A percentile compares a stretch with the other conserved stretches of the same genome.
Conservation (phyloP, 2,113 vertebrate species). For the Bubalus kerabau region DNA sequence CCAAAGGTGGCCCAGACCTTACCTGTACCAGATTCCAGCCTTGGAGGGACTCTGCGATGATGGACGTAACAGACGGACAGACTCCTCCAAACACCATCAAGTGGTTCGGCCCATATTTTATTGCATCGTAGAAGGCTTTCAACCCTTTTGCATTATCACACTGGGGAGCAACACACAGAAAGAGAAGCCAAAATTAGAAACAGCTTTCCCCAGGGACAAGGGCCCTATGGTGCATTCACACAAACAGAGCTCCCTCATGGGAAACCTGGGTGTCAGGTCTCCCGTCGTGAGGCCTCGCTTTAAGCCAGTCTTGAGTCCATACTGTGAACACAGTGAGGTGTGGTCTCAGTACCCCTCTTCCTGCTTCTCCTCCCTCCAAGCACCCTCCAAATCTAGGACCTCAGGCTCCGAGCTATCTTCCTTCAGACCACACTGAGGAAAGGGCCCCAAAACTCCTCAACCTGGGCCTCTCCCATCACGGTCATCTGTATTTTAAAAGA, state of each 20-base stretch:
- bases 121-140: constrained; percentile 99
- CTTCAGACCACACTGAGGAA: neutral
- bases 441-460: neutral
- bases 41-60: constrained; percentile 97
- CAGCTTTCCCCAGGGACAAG: neutral
- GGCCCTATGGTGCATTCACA: neutral
- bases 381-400: neutral
- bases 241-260: neutral
- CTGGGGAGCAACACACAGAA: constrained; percentile 74
- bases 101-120: constrained; percentile 98
- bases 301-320: neutral
- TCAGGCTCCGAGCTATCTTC: neutral
- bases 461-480: neutral
- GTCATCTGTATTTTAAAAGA: neutral
- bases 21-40: constrained; percentile 99
- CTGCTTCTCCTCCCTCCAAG: neutral
- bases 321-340: neutral
- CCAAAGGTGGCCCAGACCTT: constrained; percentile 59
- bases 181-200: constrained; percentile 46
- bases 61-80: constrained; percentile 97
- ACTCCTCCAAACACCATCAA: constrained; percentile 99
- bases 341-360: neutral
- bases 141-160: constrained; percentile 98
- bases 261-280: neutral
- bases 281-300: neutral